phyloP scores from a whole-genome alignment of 2,797 vertebrate genomes.

The Merluccius polli region DNA sequence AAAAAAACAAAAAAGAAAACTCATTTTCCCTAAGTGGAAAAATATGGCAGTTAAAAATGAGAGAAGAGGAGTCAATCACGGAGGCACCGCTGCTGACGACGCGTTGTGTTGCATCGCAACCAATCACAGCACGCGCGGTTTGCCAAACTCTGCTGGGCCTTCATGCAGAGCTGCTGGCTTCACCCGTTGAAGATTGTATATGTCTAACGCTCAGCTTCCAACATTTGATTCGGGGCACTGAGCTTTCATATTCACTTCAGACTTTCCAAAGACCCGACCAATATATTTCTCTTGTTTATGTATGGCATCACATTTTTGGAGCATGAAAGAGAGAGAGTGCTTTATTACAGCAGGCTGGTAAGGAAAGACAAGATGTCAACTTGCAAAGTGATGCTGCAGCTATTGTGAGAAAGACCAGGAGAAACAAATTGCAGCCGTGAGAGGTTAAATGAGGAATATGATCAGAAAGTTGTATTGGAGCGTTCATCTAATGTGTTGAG shows the following conservation, averaged over 20 bases:
- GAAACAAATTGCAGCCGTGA: constrained; percentile 29
- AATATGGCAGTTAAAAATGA: constrained; percentile 32
- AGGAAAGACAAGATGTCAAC: constrained; percentile 31
- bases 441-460: constrained; percentile 1
- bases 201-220: constrained; percentile 1
- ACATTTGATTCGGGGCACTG: constrained; percentile 20
- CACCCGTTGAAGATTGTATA: constrained; percentile 15
- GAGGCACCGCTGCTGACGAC: constrained; percentile 37
- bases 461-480: constrained; percentile 38
- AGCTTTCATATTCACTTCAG: constrained; percentile 19
- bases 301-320: constrained; percentile 18
- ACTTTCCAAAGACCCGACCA: constrained; percentile 33
- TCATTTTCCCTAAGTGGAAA: constrained; percentile 50
- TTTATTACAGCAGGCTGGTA: constrained; percentile 24
- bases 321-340: background rate
- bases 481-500: constrained; percentile 33
- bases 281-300: constrained; percentile 23
- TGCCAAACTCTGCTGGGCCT: constrained; percentile 39
- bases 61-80: constrained; percentile 40
- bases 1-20: constrained; percentile 10
- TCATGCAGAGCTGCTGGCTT: background rate
- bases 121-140: constrained; percentile 35
- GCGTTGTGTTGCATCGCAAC: constrained; percentile 55
- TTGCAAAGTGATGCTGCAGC: constrained; percentile 28
- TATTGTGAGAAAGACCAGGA: constrained; percentile 19